Base-by-base conservation (phyloP, 1,140 invertebrate species). In the Drosophila sechellia region DNA sequence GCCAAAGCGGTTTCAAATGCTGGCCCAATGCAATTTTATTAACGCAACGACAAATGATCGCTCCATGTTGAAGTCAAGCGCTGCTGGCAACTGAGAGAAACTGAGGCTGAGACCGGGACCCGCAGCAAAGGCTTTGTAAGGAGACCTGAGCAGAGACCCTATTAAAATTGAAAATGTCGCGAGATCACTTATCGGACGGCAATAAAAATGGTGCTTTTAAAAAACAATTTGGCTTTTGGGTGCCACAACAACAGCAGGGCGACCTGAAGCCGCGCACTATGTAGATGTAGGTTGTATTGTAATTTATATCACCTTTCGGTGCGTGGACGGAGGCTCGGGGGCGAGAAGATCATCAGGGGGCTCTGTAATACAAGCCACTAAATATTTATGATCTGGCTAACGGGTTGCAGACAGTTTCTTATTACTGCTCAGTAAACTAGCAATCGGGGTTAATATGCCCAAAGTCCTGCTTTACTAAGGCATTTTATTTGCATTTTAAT, bases 141-240 rank as follows among this genome's bases (percentile, higher is more conserved):
- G 48, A 60, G 71, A 58, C 63, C 63, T 81, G 81, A 73, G 34
- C 53, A 53, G 64, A 84, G 75, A 90, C 77, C 81, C 81, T 90
- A 90, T 90, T 90, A 90, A 90, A 90, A 90, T 86, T 90, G 86
- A 83, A 90, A 87, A 90, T 90, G 87, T 86, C 79, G 87, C 81
- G 86, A 90, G 86, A 90, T 90, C 81, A 90, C 76, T 83, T 90
- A 90, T 90, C 86, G 81, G 86, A 83, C 70, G 81, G 76, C 64
- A 83, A 90, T 90, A 90, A 90, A 90, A 90, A 90, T 90, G 86
- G 79, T 80, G 85, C 85, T 90, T 90, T 90, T 90, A 90, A 90
- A 90, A 90, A 90, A 90, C 85, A 90, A 90, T 90, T 90, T 90
- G 77, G 79, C 87, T 90, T 90, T 90, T 77, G 76, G 79, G 73